These are phyloP conservation scores for Carpatolechia fugitivella DNA, from an alignment of 2,888 invertebrate species.

Conservation along the genomic window DNA sequence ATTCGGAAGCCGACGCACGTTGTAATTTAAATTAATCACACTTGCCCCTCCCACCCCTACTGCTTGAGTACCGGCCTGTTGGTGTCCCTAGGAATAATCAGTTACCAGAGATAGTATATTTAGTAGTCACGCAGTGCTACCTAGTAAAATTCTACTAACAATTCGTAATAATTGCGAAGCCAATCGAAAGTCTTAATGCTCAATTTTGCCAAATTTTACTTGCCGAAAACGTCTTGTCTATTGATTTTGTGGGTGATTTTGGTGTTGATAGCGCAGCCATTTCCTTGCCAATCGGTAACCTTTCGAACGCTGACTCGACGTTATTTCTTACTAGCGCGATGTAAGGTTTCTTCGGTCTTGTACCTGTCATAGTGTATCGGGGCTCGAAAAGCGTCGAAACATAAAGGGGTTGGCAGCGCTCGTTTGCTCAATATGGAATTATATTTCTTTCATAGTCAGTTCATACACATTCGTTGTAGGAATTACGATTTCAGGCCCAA, in stretches of 20 bases:
- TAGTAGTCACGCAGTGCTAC: conserved; percentile 63
- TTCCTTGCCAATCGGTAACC: conserved; percentile 29
- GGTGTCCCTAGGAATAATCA: conserved; percentile 67
- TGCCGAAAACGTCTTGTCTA: conserved; percentile 72
- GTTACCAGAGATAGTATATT: conserved; percentile 74
- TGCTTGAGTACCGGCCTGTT: conserved; percentile 30
- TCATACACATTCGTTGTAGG: conserved; percentile 43
- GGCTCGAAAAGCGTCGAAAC: not conserved
- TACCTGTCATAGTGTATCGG: not conserved
- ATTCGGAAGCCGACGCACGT: not conserved
- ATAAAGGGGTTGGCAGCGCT: conserved; percentile 36
- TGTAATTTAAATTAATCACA: not conserved
- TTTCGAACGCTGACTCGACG: not conserved
- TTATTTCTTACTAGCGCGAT: not conserved
- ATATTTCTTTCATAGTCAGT: conserved; percentile 51
- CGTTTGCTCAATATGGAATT: conserved; percentile 68
- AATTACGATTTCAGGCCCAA: conserved; percentile 53
- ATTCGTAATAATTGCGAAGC: conserved; percentile 59
- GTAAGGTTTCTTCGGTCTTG: not conserved
- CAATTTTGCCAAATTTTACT: conserved; percentile 79
- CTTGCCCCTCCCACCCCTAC: not conserved
- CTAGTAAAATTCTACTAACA: conserved; percentile 56
- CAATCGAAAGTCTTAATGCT: conserved; percentile 75
- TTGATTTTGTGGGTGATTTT: conserved; percentile 49
- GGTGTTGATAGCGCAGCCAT: conserved; percentile 42